Evolutionary conservation across 2,113 vertebrate genomes (phyloP).

Genomic region (Periophthalmus modestus): DNA sequence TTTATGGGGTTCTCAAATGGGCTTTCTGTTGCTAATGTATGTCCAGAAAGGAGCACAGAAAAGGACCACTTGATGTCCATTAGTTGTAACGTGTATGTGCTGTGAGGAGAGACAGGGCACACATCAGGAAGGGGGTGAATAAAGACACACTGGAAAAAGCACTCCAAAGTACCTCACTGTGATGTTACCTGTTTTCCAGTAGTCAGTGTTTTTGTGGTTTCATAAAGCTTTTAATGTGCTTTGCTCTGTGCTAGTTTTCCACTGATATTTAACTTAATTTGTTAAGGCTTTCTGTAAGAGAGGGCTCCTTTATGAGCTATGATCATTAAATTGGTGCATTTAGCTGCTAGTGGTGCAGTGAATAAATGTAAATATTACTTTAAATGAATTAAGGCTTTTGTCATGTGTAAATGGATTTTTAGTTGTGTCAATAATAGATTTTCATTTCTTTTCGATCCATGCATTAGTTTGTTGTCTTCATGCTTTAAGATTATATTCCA

Average conservation of each 20-base stretch:
- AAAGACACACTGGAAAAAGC: slow-evolving; percentile 64
- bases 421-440: neutral
- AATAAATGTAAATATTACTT: slow-evolving; percentile 38
- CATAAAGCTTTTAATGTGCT: slow-evolving; percentile 66
- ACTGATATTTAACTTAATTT: slow-evolving; percentile 62
- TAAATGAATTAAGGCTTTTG: slow-evolving; percentile 30
- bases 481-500: neutral
- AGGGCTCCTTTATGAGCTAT: neutral
- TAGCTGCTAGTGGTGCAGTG: slow-evolving; percentile 15
- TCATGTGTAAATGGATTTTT: neutral
- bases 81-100: slow-evolving; percentile 75
- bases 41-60: slow-evolving; percentile 57
- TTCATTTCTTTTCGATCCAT: neutral
- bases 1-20: slow-evolving; percentile 62
- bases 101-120: slow-evolving; percentile 49
- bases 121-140: slow-evolving; percentile 49
- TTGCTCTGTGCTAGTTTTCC: slow-evolving; percentile 41
- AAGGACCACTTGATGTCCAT: slow-evolving; percentile 80
- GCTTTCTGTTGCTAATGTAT: slow-evolving; percentile 69
- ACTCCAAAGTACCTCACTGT: slow-evolving; percentile 57
- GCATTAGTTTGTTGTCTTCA: neutral
- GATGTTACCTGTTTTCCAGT: slow-evolving; percentile 60
- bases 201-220: slow-evolving; percentile 34
- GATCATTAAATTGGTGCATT: slow-evolving; percentile 23
- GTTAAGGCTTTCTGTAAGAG: slow-evolving; percentile 36